phyloP scores from a whole-genome alignment of 2,888 invertebrate species.

The Zootermopsis nevadensis region DNA sequence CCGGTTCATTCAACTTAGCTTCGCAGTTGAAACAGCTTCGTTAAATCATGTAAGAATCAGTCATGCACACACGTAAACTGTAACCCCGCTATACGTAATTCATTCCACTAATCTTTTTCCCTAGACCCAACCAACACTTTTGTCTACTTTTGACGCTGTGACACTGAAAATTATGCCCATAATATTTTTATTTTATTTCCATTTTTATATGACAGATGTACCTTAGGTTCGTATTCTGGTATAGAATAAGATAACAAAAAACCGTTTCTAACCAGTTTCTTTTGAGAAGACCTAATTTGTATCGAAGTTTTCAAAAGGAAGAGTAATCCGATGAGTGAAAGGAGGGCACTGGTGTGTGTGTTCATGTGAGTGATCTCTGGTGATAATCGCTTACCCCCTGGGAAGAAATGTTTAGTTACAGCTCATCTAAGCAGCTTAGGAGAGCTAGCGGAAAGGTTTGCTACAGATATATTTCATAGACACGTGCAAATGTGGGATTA shows the following conservation, averaged over 20 bases:
- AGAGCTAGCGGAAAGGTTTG: constrained; percentile 6
- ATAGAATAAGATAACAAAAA: not conserved
- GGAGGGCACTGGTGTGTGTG: not conserved
- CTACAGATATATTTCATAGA: not conserved
- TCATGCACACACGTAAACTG: too few relatives aligned
- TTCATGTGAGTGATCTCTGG: not conserved
- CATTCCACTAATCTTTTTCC: too few relatives aligned
- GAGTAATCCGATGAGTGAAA: not conserved
- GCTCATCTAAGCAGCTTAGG: not conserved
- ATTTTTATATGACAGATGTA: not conserved
- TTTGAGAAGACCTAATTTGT: not conserved
- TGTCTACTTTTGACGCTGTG: too few relatives aligned
- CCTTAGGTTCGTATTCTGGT: not conserved
- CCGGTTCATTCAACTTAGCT: too few relatives aligned
- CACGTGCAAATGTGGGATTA: not conserved
- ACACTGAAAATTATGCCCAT: too few relatives aligned
- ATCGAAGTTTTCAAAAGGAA: not conserved
- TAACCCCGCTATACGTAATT: too few relatives aligned
- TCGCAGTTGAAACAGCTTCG: too few relatives aligned
- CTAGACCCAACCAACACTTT: too few relatives aligned
- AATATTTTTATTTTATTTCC: not conserved
- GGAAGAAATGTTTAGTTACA: not conserved
- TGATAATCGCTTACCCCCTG: constrained; percentile 3
- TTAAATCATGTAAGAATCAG: too few relatives aligned
- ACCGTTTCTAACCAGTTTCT: not conserved